phyloP scores from a whole-genome alignment of 2,888 invertebrate species.

The Sinohyriopsis cumingii region DNA sequence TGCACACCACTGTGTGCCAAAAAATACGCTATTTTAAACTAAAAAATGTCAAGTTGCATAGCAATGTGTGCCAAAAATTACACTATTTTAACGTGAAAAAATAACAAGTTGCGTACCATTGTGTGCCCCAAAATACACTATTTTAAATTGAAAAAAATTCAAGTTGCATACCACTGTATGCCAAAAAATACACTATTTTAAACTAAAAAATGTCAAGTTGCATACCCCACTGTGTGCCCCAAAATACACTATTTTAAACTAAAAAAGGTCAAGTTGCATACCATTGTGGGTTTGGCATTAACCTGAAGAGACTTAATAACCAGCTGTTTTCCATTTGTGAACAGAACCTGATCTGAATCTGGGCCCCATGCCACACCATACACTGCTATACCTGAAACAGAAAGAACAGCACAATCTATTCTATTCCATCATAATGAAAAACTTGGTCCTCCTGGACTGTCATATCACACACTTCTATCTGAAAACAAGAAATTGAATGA shows the following conservation, averaged over 20 bases:
- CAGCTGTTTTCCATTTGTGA: slow-evolving; percentile 76
- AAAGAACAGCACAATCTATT: neutral
- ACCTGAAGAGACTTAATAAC: slow-evolving; percentile 77
- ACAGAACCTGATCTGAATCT: slow-evolving; percentile 76
- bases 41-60: neutral
- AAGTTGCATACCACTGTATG: neutral
- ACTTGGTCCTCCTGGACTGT: no score
- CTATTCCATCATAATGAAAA: no score
- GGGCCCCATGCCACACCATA: slow-evolving; percentile 86
- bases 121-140: neutral
- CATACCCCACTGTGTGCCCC: neutral
- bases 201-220: neutral
- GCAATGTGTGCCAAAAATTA: neutral
- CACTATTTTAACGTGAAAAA: neutral
- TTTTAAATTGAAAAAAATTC: neutral
- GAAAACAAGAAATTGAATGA: no score
- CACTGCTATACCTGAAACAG: slow-evolving; percentile 74
- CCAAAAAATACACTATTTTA: no score
- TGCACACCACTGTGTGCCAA: slow-evolving; percentile 74
- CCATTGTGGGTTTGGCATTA: slow-evolving; percentile 75
- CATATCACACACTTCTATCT: no score
- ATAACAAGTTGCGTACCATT: neutral
- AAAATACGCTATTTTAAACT: no score
- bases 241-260: neutral
- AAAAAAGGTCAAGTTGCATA: slow-evolving; percentile 45